A percentile compares a stretch with the other conserved stretches of the same genome.
These are phyloP conservation scores for Ophion slaviceki DNA, from an alignment of 2,888 invertebrate species.

Conservation along the genomic window DNA sequence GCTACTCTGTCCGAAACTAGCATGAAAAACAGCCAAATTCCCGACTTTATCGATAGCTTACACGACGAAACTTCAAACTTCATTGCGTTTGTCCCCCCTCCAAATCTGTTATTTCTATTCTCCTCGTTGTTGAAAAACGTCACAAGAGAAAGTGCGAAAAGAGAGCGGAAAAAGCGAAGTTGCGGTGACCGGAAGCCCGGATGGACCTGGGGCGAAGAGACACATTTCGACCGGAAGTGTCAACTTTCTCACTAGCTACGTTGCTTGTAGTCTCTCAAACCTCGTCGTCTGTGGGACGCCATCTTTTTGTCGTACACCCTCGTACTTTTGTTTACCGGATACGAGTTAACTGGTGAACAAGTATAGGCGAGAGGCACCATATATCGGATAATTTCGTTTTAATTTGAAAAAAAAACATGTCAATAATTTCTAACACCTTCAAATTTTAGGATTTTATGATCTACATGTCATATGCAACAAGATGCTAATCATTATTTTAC, in stretches of 20 bases:
- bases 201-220: slow-evolving; percentile 37
- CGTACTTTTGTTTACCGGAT: background rate
- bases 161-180: slow-evolving; percentile 14
- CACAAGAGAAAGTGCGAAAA: slow-evolving; percentile 8
- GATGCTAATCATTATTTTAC: no score
- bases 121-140: background rate
- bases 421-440: no score
- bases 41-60: no score
- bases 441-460: no score
- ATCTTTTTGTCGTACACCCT: background rate
- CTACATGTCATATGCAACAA: no score
- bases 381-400: no score
- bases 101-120: background rate
- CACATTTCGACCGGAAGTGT: slow-evolving; percentile 58
- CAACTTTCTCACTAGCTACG: slow-evolving; percentile 66
- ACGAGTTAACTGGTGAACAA: background rate
- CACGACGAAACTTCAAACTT: no score
- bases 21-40: no score
- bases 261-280: slow-evolving; percentile 3
- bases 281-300: background rate
- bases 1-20: no score
- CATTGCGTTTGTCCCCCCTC: no score
- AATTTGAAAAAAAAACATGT: no score
- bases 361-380: no score
- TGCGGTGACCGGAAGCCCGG: slow-evolving; percentile 36